Base-by-base conservation (phyloP, 1,140 invertebrate genomes). In the Achroia grisella region DNA sequence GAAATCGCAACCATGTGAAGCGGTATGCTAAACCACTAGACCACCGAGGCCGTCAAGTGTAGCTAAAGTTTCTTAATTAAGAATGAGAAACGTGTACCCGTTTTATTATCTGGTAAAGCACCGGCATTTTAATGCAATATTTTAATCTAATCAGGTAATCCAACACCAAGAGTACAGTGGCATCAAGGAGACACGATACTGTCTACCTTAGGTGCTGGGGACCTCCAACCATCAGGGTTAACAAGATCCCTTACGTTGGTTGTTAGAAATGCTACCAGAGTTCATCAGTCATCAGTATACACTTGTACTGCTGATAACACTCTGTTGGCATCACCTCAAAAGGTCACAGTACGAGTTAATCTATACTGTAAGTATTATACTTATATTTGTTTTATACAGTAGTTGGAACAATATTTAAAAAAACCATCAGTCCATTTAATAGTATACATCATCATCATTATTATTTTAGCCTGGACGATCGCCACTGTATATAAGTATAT, bases 281-380 rank as follows among this genome's bases (percentile, higher is more conserved):
- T 55, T 1, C 74, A 78, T 35, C 49, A 78, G 6, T 68, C 67
- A 4, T 90, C 93, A 17, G 88, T 92, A 17, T 94, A 94, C 74
- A 94, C 92, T 27, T 96, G 95, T 73, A 91, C 93, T 67, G 94
- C 94, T 15, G 91, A 92, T 60, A 96, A 96, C 81, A 95, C 75
- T 85, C 88, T 55, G 79, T 89, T 62, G 82, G 90, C 54, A 81
- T 89, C 57, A 72, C 90, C 69, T 63, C 91, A 74, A 78, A 88
- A 72, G 74, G 93, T 79, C 86, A 91, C 76, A 86, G 88, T 94
- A 29, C 88, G 89, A 45, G 87, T 94, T 39, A 92, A 94, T 65
- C 89, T 93, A 75, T 92, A 92, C 78, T 88, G 91, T 92, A 79
- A 91, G 90, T 91, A 37, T 23, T 23, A n/a, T n/a, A n/a, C n/a